Percentiles rank a stretch among this genome's conserved stretches.
Evolutionary conservation across 2,888 invertebrate species (phyloP).

Genomic region (Colostygia pectinataria): DNA sequence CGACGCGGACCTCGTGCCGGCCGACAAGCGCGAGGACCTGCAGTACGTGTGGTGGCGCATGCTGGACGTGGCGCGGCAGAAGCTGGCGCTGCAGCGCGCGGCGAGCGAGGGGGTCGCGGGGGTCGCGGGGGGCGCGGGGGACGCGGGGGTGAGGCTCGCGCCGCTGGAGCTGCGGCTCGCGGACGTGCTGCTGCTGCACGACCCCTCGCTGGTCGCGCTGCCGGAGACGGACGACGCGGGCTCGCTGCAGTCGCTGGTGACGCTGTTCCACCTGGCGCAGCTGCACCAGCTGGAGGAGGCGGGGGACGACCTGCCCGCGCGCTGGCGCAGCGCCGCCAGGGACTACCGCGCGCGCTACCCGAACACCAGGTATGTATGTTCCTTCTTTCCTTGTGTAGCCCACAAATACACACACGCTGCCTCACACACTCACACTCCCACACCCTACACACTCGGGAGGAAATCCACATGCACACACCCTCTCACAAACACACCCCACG

Average conservation of each 20-base stretch:
- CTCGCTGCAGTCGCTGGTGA: slow-evolving; percentile 34
- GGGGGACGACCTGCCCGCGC: background rate
- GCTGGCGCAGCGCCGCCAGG: slow-evolving; percentile 26
- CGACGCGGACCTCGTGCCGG: background rate
- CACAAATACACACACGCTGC: too few relatives aligned
- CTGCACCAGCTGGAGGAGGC: slow-evolving; percentile 29
- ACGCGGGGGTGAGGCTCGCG: background rate
- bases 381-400: background rate
- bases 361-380: background rate
- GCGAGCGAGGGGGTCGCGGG: slow-evolving; percentile 6
- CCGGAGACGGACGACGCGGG: background rate
- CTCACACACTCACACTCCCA: too few relatives aligned
- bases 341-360: background rate
- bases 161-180: slow-evolving; percentile 8
- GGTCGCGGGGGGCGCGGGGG: background rate
- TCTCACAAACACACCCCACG: too few relatives aligned
- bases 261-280: slow-evolving; percentile 41
- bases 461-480: too few relatives aligned
- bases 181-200: slow-evolving; percentile 12
- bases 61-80: slow-evolving; percentile 11
- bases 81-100: slow-evolving; percentile 8
- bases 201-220: slow-evolving; percentile 7
- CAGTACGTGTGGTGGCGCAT: slow-evolving; percentile 17
- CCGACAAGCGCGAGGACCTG: background rate
- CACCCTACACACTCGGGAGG: too few relatives aligned